These are phyloP conservation scores for Mylabris phalerata DNA, from an alignment of 1,140 invertebrate species.

Conservation along the genomic window DNA sequence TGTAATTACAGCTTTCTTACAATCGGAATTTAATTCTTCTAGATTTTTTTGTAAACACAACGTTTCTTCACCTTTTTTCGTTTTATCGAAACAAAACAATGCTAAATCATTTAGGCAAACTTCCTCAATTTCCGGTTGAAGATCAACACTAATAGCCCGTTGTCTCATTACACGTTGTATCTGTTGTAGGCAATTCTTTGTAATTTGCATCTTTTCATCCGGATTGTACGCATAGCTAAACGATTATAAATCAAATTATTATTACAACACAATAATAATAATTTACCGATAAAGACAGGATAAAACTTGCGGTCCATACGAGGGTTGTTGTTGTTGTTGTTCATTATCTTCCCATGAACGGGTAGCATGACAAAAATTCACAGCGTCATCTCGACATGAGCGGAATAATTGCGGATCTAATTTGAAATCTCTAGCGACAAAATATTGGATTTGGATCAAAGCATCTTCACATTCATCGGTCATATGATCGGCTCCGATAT, in stretches of 20 bases:
- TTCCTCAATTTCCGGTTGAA: constrained; percentile 91
- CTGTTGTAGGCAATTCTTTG: constrained; percentile 63
- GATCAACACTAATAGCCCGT: constrained; percentile 82
- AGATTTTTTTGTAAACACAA: constrained; percentile 88
- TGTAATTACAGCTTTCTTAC: constrained; percentile 48
- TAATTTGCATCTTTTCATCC: constrained; percentile 11
- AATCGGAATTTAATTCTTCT: constrained; percentile 51
- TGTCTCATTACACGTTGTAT: constrained; percentile 87
- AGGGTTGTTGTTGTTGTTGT: constrained; percentile 63
- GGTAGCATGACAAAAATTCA: constrained; percentile 71
- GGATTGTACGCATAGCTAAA: constrained; percentile 12
- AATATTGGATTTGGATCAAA: constrained; percentile 94
- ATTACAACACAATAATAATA: neutral
- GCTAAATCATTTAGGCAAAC: constrained; percentile 82
- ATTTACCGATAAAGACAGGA: constrained; percentile 76
- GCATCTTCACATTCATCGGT: constrained; percentile 81
- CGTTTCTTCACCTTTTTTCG: constrained; percentile 81
- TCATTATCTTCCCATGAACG: constrained; percentile 67
- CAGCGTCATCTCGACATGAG: constrained; percentile 81
- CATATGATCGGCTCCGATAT: constrained; percentile 80
- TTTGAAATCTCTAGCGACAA: constrained; percentile 90
- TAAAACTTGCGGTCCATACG: constrained; percentile 68
- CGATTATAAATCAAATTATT: neutral
- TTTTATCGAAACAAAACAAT: constrained; percentile 74
- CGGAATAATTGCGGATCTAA: constrained; percentile 82